Conservation (phyloP, 2,797 vertebrate genomes). For the Centroberyx gerrardi region DNA sequence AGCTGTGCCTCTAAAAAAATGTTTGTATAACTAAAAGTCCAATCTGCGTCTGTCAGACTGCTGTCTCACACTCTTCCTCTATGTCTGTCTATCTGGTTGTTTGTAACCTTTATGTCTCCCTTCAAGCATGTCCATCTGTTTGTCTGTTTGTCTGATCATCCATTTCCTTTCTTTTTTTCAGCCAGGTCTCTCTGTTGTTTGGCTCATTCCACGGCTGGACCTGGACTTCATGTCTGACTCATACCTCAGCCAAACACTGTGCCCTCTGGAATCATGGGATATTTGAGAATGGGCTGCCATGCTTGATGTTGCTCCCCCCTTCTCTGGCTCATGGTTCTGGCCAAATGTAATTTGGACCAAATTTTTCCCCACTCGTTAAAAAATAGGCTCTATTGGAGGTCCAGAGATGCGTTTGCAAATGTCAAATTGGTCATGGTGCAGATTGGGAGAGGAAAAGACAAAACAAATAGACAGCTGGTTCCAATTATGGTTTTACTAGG, state of each 20-base stretch:
- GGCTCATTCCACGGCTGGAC: constrained; percentile 42
- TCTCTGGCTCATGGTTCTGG: constrained; percentile 45
- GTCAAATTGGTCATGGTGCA: constrained; percentile 77
- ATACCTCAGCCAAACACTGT: constrained; percentile 32
- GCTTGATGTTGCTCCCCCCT: constrained; percentile 21
- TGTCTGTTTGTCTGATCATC: constrained; percentile 41
- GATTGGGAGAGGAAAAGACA: constrained; percentile 73
- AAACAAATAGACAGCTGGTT: constrained; percentile 86
- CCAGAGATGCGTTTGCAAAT: constrained; percentile 77
- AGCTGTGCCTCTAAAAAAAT: no score
- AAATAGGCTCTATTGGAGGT: constrained; percentile 61
- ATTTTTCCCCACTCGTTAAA: constrained; percentile 43
- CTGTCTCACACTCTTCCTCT: not conserved
- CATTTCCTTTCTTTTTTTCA: constrained; percentile 37
- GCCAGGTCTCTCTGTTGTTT: constrained; percentile 34
- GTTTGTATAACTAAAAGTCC: not conserved
- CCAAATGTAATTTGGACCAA: constrained; percentile 66
- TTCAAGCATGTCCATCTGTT: constrained; percentile 30
- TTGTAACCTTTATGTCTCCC: constrained; percentile 33
- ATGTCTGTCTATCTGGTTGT: constrained; percentile 42
- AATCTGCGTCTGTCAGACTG: constrained; percentile 9
- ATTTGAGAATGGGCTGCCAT: constrained; percentile 47
- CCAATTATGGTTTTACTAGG: constrained; percentile 86
- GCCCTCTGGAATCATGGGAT: constrained; percentile 56
- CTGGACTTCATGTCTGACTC: constrained; percentile 51